Evolutionary conservation across 2,888 invertebrate species (phyloP), one percentile per base, ranked within the genome.

Genomic region (Plagiodera versicolora): DNA sequence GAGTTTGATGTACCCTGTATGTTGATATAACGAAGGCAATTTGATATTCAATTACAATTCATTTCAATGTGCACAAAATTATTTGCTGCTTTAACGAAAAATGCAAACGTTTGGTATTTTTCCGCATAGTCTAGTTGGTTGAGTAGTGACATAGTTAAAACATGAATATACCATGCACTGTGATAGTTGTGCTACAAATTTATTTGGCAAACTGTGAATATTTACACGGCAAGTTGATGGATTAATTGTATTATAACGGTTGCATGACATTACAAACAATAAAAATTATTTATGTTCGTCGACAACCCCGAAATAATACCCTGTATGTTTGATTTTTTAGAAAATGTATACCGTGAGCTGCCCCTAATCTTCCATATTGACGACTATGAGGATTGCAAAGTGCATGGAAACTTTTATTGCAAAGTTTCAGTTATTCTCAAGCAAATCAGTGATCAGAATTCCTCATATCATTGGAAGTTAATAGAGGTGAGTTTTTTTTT

Each of bases 301-400:
- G n/a, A n/a, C n/a, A n/a, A n/a, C n/a, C n/a, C n/a, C n/a, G n/a
- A n/a, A n/a, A n/a, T n/a, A n/a, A n/a, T n/a, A n/a, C n/a, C n/a
- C n/a, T n/a, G n/a, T n/a, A n/a, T n/a, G n/a, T n/a, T n/a, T n/a
- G n/a, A n/a, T n/a, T 5, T 65, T 54, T 52, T 44, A 60, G 58
- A 53, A 35, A 53, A 59, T 46, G 56, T 47, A 32, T 58, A 56
- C 32, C 14, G 54, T 20, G 17, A 55, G 11, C 52, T 71, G 48
- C 71, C 71, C 8, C 65, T 68, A 16, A 68, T 71, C 46, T 71
- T 69, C 56, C 66, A 62, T 18, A 71, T 71, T 20, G 69, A 70
- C 18, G 58, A 69, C 48, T 60, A 64, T 45, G 65, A 69, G 24
- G 57, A 53, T 35, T 71, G 71, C 44, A 64, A 60, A 46, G 53